A percentile compares a stretch with the other conserved stretches of the same genome.
phyloP scores from a whole-genome alignment of 2,113 vertebrate species.

The Macaca mulatta region DNA sequence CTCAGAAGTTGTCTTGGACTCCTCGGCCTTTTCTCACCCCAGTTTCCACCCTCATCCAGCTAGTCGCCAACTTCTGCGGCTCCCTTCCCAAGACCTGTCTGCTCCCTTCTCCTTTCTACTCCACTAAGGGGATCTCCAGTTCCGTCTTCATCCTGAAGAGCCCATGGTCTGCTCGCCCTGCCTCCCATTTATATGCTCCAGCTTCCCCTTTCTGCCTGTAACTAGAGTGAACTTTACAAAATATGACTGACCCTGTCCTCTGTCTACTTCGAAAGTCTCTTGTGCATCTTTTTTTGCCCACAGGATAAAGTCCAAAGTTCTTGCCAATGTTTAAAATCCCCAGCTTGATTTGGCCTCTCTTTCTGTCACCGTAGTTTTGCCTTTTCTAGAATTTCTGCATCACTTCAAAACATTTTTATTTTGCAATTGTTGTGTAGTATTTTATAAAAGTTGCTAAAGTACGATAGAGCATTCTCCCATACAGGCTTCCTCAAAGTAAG shows the following conservation, averaged over 20 bases:
- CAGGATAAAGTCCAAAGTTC: neutral
- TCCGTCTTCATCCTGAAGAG: neutral
- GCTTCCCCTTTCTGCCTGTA: too few relatives aligned
- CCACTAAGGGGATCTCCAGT: neutral
- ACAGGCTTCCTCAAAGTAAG: too few relatives aligned
- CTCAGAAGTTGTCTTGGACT: fast-evolving
- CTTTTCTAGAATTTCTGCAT: neutral
- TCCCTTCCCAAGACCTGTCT: neutral
- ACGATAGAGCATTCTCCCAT: neutral
- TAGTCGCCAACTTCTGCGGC: fast-evolving
- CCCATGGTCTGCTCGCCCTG: too few relatives aligned
- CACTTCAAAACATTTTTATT: neutral
- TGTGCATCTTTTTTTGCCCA: neutral
- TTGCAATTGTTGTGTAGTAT: neutral
- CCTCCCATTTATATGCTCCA: fast-evolving
- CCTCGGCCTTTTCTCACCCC: too few relatives aligned
- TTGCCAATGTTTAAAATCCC: neutral
- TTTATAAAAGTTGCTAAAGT: neutral
- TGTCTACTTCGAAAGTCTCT: neutral
- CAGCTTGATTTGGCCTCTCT: neutral
- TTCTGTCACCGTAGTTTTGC: neutral
- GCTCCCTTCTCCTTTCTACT: neutral
- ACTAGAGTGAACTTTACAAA: neutral
- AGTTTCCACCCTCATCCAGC: fast-evolving
- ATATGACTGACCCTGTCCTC: neutral